phyloP scores from a whole-genome alignment of 2,113 vertebrate species.

The Bubo blakistoni region DNA sequence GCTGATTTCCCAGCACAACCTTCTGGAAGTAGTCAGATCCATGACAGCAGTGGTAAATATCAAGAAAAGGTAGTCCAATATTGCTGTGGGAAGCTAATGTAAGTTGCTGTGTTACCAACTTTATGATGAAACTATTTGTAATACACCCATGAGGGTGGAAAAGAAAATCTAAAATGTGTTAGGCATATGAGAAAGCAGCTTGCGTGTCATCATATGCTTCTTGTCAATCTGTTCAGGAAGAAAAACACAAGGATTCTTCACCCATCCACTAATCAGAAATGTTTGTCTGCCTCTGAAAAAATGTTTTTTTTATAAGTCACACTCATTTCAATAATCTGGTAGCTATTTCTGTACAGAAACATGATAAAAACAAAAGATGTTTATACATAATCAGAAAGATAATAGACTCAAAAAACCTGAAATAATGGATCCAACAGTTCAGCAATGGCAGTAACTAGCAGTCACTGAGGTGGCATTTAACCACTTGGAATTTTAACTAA shows the following conservation, averaged over 20 bases:
- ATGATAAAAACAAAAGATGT: not conserved
- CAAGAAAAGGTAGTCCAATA: not conserved
- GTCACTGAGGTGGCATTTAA: not conserved
- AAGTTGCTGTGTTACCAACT: not conserved
- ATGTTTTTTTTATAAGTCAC: not conserved
- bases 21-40: not conserved
- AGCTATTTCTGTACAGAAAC: not conserved
- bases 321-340: not conserved
- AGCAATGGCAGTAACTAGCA: not conserved
- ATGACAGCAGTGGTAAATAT: not conserved
- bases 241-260: not conserved
- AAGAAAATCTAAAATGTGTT: conserved; percentile 3
- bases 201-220: conserved; percentile 17
- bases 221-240: conserved; percentile 1
- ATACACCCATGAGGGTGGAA: not conserved
- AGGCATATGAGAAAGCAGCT: conserved; percentile 10
- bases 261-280: not conserved
- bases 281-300: not conserved
- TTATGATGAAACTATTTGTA: not conserved
- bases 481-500: not conserved
- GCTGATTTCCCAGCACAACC: not conserved
- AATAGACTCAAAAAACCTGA: not conserved
- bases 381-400: not conserved
- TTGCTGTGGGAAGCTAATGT: not conserved
- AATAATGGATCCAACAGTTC: not conserved